These are phyloP conservation scores for Neodiprion pinetum DNA, from an alignment of 1,140 invertebrate genomes.

Conservation along the genomic window DNA sequence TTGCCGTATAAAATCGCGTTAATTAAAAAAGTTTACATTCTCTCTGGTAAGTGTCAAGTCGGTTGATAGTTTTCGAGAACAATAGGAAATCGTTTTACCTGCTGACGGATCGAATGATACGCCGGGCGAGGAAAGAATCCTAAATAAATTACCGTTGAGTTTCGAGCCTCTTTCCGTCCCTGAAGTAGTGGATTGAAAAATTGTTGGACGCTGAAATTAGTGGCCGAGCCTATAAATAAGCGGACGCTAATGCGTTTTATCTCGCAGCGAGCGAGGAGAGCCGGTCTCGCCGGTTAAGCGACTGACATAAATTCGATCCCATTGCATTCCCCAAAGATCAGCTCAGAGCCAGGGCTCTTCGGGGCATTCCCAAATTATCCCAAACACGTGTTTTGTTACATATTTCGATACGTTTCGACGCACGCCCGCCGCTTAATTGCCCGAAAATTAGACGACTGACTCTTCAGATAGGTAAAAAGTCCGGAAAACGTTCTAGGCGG, in stretches of 20 bases:
- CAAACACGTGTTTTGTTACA: constrained; percentile 47
- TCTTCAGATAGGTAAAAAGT: not conserved
- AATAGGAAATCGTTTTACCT: not conserved
- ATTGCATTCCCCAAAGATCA: constrained; percentile 32
- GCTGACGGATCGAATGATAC: not conserved
- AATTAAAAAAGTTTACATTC: constrained; percentile 1
- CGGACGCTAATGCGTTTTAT: constrained; percentile 52
- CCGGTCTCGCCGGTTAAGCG: constrained; percentile 27
- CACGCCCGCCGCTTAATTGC: constrained; percentile 35
- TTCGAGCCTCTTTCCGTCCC: constrained; percentile 9
- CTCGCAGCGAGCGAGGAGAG: constrained; percentile 27
- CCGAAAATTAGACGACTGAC: constrained; percentile 22
- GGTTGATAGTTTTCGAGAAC: not conserved
- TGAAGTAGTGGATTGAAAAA: constrained; percentile 42
- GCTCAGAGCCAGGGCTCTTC: constrained; percentile 7
- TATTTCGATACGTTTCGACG: constrained; percentile 29
- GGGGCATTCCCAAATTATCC: constrained; percentile 44
- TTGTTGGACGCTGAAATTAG: constrained; percentile 48
- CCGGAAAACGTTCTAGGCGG: not conserved
- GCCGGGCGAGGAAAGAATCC: constrained; percentile 9
- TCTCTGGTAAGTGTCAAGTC: constrained; percentile 1
- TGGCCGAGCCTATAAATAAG: constrained; percentile 48
- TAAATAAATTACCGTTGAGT: constrained; percentile 46
- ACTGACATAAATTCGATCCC: constrained; percentile 44
- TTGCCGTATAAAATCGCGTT: not conserved